These are phyloP conservation scores for Ericerus pela DNA, from an alignment of 1,140 invertebrate genomes.

Conservation along the genomic window DNA sequence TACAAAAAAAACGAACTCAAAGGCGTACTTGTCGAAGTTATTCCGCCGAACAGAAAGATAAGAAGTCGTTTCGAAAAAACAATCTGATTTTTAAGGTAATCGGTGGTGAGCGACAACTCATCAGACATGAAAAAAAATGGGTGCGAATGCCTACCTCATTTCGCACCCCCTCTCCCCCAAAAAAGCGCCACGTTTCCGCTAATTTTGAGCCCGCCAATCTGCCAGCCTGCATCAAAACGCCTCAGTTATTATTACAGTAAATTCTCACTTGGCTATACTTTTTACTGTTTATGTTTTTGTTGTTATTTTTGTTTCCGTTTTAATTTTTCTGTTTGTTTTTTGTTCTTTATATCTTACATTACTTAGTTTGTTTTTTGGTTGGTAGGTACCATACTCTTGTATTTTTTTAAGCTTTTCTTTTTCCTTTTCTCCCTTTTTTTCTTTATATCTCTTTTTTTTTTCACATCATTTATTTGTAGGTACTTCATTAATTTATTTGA, in stretches of 20 bases:
- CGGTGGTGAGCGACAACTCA: constrained; percentile 25
- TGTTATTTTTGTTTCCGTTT: not conserved
- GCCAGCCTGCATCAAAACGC: constrained; percentile 8
- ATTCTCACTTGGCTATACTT: constrained; percentile 8
- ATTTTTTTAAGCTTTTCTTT: too few relatives aligned
- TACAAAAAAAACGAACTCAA: constrained; percentile 91
- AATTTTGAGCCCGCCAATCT: constrained; percentile 3
- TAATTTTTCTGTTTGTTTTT: not conserved
- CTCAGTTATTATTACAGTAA: constrained; percentile 2
- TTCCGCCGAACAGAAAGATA: constrained; percentile 65
- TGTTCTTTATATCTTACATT: not conserved
- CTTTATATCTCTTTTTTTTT: too few relatives aligned
- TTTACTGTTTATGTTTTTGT: not conserved
- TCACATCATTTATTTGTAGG: too few relatives aligned
- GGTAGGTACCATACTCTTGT: too few relatives aligned
- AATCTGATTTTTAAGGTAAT: constrained; percentile 94
- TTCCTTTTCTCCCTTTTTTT: too few relatives aligned
- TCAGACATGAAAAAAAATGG: constrained; percentile 6
- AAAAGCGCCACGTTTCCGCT: constrained; percentile 2
- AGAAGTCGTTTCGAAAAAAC: constrained; percentile 76
- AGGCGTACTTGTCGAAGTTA: constrained; percentile 69
- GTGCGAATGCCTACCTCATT: not conserved
- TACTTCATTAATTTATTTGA: too few relatives aligned
- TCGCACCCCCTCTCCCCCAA: too few relatives aligned
- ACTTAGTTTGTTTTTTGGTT: too few relatives aligned